A percentile compares a stretch with the other conserved stretches of the same genome.
Conservation (phyloP, 1,140 invertebrate genomes). For the Drosophila orosa region DNA sequence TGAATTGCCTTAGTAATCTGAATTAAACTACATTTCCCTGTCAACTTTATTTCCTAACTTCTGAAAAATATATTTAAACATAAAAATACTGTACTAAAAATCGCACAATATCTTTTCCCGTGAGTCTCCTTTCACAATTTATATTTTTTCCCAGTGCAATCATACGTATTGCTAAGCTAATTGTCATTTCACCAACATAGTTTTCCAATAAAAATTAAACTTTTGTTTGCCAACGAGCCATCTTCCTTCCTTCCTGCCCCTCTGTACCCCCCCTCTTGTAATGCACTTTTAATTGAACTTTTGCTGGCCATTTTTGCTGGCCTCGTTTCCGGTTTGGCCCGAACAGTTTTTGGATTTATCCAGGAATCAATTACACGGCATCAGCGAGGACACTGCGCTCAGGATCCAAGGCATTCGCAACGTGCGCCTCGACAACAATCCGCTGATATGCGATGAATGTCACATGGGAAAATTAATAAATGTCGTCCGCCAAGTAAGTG, state of each 20-base stretch:
- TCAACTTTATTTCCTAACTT: neutral
- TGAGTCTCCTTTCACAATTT: neutral
- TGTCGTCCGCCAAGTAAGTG: slow-evolving; percentile 82
- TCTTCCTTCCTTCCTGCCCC: too few species aligned
- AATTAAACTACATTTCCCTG: neutral
- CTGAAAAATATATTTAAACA: neutral
- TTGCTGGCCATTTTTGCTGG: slow-evolving; percentile 32
- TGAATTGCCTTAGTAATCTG: accelerated
- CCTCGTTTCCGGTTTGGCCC: slow-evolving; percentile 11
- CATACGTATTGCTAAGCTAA: slow-evolving; percentile 45
- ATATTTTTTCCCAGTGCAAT: slow-evolving; percentile 1
- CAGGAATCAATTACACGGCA: slow-evolving; percentile 86
- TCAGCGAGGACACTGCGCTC: slow-evolving; percentile 85
- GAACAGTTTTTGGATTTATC: slow-evolving; percentile 86
- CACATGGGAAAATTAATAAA: slow-evolving; percentile 85
- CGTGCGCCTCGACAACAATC: slow-evolving; percentile 87
- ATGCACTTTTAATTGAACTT: slow-evolving; percentile 56
- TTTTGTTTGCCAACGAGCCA: slow-evolving; percentile 24
- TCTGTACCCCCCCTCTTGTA: slow-evolving; percentile 6
- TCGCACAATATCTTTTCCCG: neutral
- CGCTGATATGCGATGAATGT: slow-evolving; percentile 88
- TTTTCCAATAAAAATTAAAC: slow-evolving; percentile 46
- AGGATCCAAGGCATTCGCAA: slow-evolving; percentile 84
- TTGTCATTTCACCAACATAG: slow-evolving; percentile 61
- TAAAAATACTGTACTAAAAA: neutral